phyloP scores from a whole-genome alignment of 2,113 vertebrate species.

The Hipposideros armiger region DNA sequence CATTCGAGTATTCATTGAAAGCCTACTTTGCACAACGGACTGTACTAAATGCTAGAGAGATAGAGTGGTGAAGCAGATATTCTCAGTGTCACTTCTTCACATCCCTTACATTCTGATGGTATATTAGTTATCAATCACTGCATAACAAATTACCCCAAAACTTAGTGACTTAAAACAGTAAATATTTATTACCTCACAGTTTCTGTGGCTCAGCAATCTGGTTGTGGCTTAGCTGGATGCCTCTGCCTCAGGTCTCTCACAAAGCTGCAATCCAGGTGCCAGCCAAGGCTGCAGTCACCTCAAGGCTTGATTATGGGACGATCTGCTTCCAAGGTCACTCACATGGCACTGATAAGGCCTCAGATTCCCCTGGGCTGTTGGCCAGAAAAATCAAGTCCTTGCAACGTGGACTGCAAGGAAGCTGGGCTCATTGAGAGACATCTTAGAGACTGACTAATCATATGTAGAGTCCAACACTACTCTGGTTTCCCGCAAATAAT shows the following conservation, averaged over 20 bases:
- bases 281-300: background rate
- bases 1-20: background rate
- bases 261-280: background rate
- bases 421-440: background rate
- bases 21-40: background rate
- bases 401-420: background rate
- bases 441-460: background rate
- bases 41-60: background rate
- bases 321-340: background rate
- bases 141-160: background rate
- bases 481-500: background rate
- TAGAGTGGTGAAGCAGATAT: background rate
- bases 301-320: background rate
- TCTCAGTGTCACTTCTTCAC: background rate
- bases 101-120: constrained; percentile 19
- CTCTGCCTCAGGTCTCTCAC: background rate
- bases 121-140: background rate
- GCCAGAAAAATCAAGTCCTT: background rate
- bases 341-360: background rate
- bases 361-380: background rate
- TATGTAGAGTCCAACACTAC: background rate
- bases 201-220: background rate
- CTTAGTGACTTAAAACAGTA: background rate
- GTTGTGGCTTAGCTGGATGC: background rate
- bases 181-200: background rate